A percentile compares a stretch with the other conserved stretches of the same genome.
These are phyloP conservation scores for Tachysurus vachellii DNA, from an alignment of 2,113 vertebrate species.

Conservation along the genomic window DNA sequence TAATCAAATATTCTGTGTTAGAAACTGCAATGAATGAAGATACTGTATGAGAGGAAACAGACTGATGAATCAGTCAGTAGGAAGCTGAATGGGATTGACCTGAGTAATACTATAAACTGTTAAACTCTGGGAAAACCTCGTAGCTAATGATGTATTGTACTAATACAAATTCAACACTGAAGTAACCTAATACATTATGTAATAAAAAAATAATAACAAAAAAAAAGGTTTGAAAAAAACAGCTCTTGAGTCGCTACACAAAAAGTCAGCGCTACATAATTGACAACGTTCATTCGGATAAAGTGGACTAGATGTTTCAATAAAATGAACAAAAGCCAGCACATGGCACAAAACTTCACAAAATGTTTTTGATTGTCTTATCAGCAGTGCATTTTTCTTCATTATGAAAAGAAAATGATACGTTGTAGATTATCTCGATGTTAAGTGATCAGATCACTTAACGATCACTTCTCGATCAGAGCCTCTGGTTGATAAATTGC, in stretches of 20 bases:
- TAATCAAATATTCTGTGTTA: slow-evolving; percentile 15
- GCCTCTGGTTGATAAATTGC: slow-evolving; percentile 1
- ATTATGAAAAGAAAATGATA: background rate
- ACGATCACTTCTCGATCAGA: too few relatives aligned
- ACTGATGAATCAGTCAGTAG: slow-evolving; percentile 13
- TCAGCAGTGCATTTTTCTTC: slow-evolving; percentile 23
- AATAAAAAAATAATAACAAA: background rate
- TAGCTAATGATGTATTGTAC: background rate
- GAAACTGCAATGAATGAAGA: slow-evolving; percentile 19
- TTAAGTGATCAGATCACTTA: too few relatives aligned
- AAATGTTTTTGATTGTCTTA: slow-evolving; percentile 43
- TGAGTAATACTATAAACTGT: slow-evolving; percentile 31
- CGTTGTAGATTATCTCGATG: background rate
- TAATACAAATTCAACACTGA: background rate
- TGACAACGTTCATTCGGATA: background rate
- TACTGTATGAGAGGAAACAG: background rate
- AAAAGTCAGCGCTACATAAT: slow-evolving; percentile 10
- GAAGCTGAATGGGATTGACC: slow-evolving; percentile 41
- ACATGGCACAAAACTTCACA: background rate
- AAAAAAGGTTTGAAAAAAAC: background rate
- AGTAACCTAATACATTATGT: slow-evolving; percentile 12
- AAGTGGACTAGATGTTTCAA: background rate
- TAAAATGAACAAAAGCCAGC: slow-evolving; percentile 11
- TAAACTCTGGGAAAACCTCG: background rate
- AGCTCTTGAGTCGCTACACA: slow-evolving; percentile 14